A percentile compares a stretch with the other conserved stretches of the same genome.
Conservation (phyloP, 2,113 vertebrate species). For the Sphaerodactylus townsendi region DNA sequence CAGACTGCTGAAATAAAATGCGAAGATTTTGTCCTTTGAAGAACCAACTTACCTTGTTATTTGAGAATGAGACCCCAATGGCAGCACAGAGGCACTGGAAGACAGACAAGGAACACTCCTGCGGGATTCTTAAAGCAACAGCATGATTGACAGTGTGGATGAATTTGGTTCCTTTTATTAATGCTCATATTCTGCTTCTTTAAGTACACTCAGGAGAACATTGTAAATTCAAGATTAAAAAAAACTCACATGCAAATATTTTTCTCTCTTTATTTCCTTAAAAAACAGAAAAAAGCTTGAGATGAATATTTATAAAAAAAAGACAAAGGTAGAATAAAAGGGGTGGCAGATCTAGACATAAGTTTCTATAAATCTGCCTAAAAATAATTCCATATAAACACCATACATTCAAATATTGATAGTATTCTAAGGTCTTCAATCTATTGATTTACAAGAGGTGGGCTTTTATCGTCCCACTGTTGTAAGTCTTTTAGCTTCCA, state of each 20-base stretch:
- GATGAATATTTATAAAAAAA: no score
- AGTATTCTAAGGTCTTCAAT: no score
- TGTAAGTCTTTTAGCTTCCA: no score
- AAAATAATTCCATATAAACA: no score
- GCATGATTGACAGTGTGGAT: neutral
- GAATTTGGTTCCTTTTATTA: conserved; percentile 17
- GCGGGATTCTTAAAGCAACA: neutral
- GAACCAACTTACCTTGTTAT: conserved; percentile 39
- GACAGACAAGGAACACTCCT: neutral
- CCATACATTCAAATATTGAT: no score
- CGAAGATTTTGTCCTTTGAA: conserved; percentile 52
- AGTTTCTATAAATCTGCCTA: no score
- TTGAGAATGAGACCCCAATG: conserved; percentile 2
- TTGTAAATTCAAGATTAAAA: conserved; percentile 60
- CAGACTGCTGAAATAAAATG: conserved; percentile 51
- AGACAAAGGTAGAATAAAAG: no score
- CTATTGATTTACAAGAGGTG: no score
- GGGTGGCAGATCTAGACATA: no score
- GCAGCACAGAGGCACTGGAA: neutral
- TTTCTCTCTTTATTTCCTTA: no score
- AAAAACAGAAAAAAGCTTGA: no score
- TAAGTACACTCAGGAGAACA: neutral
- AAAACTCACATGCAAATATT: conserved; percentile 72
- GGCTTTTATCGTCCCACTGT: no score
- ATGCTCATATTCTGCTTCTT: conserved; percentile 46